Conservation (phyloP, 2,888 invertebrate genomes). For the Cacoxenus indagator region DNA sequence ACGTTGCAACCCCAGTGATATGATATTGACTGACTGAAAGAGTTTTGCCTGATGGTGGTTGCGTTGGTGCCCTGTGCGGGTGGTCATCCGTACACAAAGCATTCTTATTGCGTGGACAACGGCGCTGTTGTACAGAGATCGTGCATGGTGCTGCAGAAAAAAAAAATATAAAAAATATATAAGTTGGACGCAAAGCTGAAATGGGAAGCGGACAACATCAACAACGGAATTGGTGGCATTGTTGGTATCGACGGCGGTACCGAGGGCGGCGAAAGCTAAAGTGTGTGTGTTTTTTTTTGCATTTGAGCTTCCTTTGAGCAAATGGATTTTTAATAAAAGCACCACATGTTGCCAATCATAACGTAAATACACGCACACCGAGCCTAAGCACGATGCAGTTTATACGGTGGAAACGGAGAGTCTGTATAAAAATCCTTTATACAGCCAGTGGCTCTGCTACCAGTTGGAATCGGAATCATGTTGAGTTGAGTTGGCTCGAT, state of each 20-base stretch:
- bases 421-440: background rate
- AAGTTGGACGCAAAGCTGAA: background rate
- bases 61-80: background rate
- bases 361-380: conserved; percentile 34
- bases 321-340: conserved; percentile 65
- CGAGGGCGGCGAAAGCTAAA: background rate
- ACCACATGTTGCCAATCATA: conserved; percentile 59
- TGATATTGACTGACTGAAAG: background rate
- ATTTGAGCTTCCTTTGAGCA: conserved; percentile 24
- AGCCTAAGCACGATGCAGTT: background rate
- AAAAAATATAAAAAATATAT: background rate
- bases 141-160: background rate
- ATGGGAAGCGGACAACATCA: background rate
- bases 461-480: background rate
- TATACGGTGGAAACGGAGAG: background rate
- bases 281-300: background rate
- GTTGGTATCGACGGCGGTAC: too few species aligned
- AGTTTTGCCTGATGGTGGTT: background rate
- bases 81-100: too few species aligned
- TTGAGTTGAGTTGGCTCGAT: background rate
- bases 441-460: background rate
- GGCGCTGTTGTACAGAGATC: background rate
- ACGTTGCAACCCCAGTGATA: background rate
- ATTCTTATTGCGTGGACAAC: background rate
- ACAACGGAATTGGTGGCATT: too few species aligned